phyloP scores from a whole-genome alignment of 2,888 invertebrate genomes.

The Panorpa germanica region DNA sequence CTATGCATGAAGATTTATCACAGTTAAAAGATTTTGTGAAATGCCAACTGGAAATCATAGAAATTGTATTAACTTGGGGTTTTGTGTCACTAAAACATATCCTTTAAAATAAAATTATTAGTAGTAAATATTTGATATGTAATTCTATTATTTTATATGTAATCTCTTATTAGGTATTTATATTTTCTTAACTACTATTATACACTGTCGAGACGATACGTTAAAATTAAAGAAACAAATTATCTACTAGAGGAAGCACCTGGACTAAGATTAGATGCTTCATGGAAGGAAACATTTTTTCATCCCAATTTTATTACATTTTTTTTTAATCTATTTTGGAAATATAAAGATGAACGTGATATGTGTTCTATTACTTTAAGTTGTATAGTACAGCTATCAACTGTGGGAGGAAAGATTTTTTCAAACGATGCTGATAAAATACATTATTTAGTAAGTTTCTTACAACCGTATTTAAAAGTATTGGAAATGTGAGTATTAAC shows the following conservation, averaged over 20 bases:
- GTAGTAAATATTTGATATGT: constrained; percentile 12
- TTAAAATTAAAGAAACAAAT: constrained; percentile 49
- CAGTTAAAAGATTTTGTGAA: constrained; percentile 27
- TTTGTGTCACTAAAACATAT: constrained; percentile 50
- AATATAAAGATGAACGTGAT: constrained; percentile 54
- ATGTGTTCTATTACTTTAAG: constrained; percentile 60
- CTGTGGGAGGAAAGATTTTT: constrained; percentile 40
- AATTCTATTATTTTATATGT: constrained; percentile 1
- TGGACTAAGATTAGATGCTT: constrained; percentile 31
- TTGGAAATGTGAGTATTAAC: no score
- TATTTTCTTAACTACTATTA: constrained; percentile 13
- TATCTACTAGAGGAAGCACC: constrained; percentile 46
- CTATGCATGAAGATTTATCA: constrained; percentile 22
- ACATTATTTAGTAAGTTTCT: constrained; percentile 13
- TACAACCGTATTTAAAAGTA: no score
- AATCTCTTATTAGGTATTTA: background rate
- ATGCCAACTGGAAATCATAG: constrained; percentile 56
- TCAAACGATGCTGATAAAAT: constrained; percentile 20
- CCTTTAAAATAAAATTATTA: constrained; percentile 16
- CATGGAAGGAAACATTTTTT: constrained; percentile 61
- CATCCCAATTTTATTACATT: constrained; percentile 54
- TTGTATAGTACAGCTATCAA: constrained; percentile 65
- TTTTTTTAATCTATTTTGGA: constrained; percentile 68
- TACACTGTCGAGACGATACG: constrained; percentile 46
- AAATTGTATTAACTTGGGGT: constrained; percentile 65